A percentile compares a stretch with the other conserved stretches of the same genome.
These are phyloP conservation scores for Dolichotis patagonum DNA, from an alignment of 2,113 vertebrate species.

Conservation along the genomic window DNA sequence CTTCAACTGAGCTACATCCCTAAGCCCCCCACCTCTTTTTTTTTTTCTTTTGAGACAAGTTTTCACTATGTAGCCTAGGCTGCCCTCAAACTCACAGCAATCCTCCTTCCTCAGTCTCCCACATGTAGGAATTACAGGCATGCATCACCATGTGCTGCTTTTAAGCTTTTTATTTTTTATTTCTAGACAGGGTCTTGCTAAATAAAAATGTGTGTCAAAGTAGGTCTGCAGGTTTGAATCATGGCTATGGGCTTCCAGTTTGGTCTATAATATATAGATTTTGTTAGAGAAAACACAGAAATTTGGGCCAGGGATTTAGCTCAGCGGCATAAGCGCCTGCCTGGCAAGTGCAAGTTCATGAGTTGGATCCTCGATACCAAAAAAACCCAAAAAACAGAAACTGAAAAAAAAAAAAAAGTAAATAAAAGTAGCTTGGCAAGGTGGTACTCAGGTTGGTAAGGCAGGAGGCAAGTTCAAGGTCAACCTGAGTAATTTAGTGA, in stretches of 20 bases:
- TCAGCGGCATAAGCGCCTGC: too few species aligned
- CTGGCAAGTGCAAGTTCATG: too few species aligned
- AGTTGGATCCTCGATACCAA: too few species aligned
- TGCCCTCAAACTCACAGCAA: not conserved
- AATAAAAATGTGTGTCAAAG: not conserved
- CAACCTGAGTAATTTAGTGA: not conserved
- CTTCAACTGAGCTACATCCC: not conserved
- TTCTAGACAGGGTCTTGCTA: not conserved
- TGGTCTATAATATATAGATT: not conserved
- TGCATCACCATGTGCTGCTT: not conserved
- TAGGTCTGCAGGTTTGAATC: not conserved
- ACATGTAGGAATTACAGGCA: not conserved
- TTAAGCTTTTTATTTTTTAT: not conserved
- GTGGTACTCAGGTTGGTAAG: not conserved
- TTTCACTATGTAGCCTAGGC: not conserved
- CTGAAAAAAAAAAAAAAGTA: not conserved
- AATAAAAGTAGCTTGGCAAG: not conserved
- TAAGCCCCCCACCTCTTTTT: not conserved
- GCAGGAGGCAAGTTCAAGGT: not conserved
- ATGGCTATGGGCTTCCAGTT: not conserved
- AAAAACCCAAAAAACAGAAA: not conserved
- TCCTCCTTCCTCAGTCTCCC: not conserved
- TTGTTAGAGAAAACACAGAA: slow-evolving; percentile 20
- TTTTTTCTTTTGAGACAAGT: not conserved
- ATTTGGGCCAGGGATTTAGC: not conserved